These are phyloP conservation scores for Notodonta dromedarius DNA, from an alignment of 2,888 invertebrate species.

Conservation along the genomic window DNA sequence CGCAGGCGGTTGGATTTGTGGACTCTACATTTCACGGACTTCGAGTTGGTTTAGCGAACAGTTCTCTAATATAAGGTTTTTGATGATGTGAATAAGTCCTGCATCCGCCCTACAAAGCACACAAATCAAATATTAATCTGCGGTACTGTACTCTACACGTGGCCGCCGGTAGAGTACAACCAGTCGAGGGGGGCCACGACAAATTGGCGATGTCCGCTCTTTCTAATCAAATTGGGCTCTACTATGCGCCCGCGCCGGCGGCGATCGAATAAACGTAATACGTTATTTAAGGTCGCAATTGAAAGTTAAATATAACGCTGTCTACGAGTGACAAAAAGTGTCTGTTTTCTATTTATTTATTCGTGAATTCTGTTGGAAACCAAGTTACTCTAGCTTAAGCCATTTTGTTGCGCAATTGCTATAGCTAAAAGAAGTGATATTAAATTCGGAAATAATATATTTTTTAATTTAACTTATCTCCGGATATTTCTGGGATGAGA, in stretches of 20 bases:
- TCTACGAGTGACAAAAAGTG: not conserved
- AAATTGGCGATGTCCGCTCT: conserved; percentile 79
- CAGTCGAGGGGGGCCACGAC: conserved; percentile 55
- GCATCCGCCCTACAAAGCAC: conserved; percentile 1
- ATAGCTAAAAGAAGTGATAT: not conserved
- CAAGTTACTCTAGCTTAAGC: not conserved
- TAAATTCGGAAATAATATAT: not conserved
- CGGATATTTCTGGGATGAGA: too few species aligned
- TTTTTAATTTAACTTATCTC: not conserved
- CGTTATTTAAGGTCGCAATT: conserved; percentile 34
- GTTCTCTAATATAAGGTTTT: too few species aligned
- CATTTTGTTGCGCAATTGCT: not conserved
- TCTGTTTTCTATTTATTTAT: not conserved
- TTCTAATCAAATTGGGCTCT: conserved; percentile 66
- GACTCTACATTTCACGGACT: too few species aligned
- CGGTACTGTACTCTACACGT: conserved; percentile 14
- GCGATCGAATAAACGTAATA: conserved; percentile 20
- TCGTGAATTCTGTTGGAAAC: not conserved
- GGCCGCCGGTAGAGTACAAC: conserved; percentile 42
- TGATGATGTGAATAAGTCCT: not conserved
- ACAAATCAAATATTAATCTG: not conserved
- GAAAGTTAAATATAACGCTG: conserved; percentile 18
- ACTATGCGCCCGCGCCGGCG: conserved; percentile 46
- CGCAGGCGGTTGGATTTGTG: too few species aligned
- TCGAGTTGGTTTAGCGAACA: too few species aligned